These are phyloP conservation scores for Damaliscus lunatus DNA, from an alignment of 2,113 vertebrate genomes.

Conservation along the genomic window DNA sequence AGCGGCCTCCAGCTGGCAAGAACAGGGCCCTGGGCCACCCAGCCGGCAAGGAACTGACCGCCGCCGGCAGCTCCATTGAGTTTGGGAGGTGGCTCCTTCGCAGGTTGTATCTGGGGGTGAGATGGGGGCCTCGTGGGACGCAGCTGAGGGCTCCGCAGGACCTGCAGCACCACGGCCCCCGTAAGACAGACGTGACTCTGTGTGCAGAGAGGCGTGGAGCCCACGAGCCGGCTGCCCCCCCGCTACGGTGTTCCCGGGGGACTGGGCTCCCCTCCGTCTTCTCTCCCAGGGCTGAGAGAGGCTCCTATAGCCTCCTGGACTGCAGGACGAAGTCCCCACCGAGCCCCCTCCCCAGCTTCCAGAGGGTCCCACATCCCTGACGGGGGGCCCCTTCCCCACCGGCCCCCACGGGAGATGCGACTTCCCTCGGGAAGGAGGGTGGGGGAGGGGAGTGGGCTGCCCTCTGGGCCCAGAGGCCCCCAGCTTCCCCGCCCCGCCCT, in stretches of 20 bases:
- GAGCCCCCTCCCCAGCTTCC: background rate
- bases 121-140: accelerated
- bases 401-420: background rate
- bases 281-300: background rate
- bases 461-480: too few relatives aligned
- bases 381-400: background rate
- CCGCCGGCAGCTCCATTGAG: accelerated
- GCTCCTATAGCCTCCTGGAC: background rate
- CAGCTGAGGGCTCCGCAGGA: background rate
- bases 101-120: accelerated
- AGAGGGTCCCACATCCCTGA: background rate
- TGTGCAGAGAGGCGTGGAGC: accelerated
- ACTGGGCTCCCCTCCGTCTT: accelerated
- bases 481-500: background rate
- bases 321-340: background rate
- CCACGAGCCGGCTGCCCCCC: background rate
- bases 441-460: accelerated
- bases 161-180: background rate
- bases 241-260: accelerated
- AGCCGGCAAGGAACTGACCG: accelerated
- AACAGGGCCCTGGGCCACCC: accelerated
- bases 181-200: background rate
- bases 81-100: background rate
- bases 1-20: background rate
- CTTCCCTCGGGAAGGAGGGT: accelerated